These are phyloP conservation scores for Drosophila neutralis DNA, from an alignment of 2,888 invertebrate species.

Conservation along the genomic window DNA sequence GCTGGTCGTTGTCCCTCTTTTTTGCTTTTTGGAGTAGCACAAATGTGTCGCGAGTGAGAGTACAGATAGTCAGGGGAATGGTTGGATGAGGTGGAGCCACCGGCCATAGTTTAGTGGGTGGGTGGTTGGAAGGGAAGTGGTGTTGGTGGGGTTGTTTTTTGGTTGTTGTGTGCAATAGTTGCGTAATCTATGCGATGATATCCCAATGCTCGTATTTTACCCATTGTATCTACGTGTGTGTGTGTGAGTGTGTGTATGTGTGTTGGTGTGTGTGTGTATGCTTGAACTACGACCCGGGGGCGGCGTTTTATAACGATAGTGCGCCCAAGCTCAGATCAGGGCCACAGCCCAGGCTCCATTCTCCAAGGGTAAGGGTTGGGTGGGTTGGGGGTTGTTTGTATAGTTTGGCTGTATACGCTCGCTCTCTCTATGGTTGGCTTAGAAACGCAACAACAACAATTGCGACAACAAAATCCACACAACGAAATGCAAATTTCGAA, in stretches of 20 bases:
- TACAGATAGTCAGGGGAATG: background rate
- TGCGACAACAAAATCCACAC: slow-evolving; percentile 28
- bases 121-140: background rate
- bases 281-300: slow-evolving; percentile 54
- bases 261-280: slow-evolving; percentile 24
- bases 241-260: slow-evolving; percentile 3
- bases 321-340: slow-evolving; percentile 27
- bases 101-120: slow-evolving; percentile 25
- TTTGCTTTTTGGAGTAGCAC: slow-evolving; percentile 66
- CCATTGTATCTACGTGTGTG: slow-evolving; percentile 44
- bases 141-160: slow-evolving; percentile 1
- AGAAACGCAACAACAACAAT: slow-evolving; percentile 44
- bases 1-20: slow-evolving; percentile 50
- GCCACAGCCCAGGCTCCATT: slow-evolving; percentile 11
- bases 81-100: slow-evolving; percentile 1
- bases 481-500: slow-evolving; percentile 64
- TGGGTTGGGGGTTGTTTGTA: slow-evolving; percentile 37
- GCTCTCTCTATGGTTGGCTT: slow-evolving; percentile 49
- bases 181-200: slow-evolving; percentile 77
- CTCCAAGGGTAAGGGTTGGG: background rate
- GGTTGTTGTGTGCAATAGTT: slow-evolving; percentile 59
- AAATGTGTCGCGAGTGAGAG: slow-evolving; percentile 66
- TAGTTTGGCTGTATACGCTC: slow-evolving; percentile 15
- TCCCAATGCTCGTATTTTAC: slow-evolving; percentile 57
- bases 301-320: slow-evolving; percentile 39